These are phyloP conservation scores for Drosophila kikkawai DNA, from an alignment of 1,140 invertebrate species.

Conservation along the genomic window DNA sequence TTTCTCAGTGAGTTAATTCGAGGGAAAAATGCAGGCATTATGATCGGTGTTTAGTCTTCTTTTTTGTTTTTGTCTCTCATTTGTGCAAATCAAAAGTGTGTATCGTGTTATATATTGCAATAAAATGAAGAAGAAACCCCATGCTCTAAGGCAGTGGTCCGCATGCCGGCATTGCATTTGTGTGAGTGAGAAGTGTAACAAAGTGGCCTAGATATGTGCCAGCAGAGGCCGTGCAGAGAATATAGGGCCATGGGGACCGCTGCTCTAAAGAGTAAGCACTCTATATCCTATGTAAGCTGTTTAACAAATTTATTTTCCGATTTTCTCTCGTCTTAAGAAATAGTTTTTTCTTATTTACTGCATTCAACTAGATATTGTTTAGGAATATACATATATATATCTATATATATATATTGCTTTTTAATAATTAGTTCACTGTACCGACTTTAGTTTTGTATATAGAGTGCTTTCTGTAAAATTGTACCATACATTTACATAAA, in stretches of 20 bases:
- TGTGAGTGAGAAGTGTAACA: neutral
- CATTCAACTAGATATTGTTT: neutral
- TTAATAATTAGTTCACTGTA: slow-evolving; percentile 1
- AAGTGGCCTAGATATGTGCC: neutral
- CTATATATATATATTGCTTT: neutral
- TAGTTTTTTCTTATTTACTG: no score
- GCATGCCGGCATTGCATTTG: neutral
- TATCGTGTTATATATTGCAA: slow-evolving; percentile 23
- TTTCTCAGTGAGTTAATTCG: slow-evolving; percentile 21
- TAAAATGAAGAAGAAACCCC: slow-evolving; percentile 3
- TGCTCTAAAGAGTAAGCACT: slow-evolving; percentile 5
- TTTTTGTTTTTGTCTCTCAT: slow-evolving; percentile 7
- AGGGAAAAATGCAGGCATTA: slow-evolving; percentile 10
- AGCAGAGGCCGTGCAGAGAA: neutral
- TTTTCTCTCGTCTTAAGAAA: neutral
- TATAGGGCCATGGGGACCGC: neutral
- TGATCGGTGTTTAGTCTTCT: slow-evolving; percentile 13
- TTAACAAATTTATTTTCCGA: neutral
- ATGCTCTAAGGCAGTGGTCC: neutral
- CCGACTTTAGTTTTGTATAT: slow-evolving; percentile 29
- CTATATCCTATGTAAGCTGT: slow-evolving; percentile 1
- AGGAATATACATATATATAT: neutral
- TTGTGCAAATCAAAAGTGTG: slow-evolving; percentile 28
- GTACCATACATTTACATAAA: slow-evolving; percentile 65
- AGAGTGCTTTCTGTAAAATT: slow-evolving; percentile 41